Conservation (phyloP, 64 coral and sea anemone genomes). For the Stichodactyla helianthus region DNA sequence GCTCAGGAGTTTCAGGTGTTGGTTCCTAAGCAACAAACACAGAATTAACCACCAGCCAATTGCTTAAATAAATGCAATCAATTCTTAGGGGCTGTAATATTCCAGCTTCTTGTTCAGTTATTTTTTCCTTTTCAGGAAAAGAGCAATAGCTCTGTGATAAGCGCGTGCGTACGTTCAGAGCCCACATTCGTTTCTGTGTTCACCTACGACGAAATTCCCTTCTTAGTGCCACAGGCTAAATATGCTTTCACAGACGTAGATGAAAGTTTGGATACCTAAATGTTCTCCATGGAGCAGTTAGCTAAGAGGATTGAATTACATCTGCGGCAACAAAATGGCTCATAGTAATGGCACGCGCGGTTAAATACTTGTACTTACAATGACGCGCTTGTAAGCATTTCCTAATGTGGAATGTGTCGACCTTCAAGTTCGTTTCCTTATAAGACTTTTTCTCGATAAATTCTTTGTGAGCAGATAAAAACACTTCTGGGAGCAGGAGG, state of each 20-base stretch:
- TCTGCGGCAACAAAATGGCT: neutral
- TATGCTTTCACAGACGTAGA: neutral
- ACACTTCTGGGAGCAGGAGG: neutral
- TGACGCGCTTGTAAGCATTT: conserved; percentile 35
- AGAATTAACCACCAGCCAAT: neutral
- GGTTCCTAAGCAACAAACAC: neutral
- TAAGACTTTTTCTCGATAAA: no score
- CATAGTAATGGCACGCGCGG: neutral
- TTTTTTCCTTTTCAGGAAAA: neutral
- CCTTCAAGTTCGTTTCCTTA: neutral
- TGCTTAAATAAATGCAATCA: neutral
- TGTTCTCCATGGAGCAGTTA: neutral
- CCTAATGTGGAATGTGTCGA: neutral
- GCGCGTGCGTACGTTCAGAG: neutral
- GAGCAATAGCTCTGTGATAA: neutral
- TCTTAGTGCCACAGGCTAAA: neutral
- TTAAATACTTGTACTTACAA: conserved; percentile 18
- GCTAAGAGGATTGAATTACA: neutral
- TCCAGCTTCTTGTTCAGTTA: neutral
- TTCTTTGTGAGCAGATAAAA: neutral
- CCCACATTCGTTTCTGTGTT: neutral
- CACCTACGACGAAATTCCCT: neutral
- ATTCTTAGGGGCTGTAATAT: neutral
- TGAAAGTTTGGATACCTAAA: neutral
- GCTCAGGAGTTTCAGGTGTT: neutral